Conservation (phyloP, 2,113 vertebrate species). For the Phylloscopus trochilus region DNA sequence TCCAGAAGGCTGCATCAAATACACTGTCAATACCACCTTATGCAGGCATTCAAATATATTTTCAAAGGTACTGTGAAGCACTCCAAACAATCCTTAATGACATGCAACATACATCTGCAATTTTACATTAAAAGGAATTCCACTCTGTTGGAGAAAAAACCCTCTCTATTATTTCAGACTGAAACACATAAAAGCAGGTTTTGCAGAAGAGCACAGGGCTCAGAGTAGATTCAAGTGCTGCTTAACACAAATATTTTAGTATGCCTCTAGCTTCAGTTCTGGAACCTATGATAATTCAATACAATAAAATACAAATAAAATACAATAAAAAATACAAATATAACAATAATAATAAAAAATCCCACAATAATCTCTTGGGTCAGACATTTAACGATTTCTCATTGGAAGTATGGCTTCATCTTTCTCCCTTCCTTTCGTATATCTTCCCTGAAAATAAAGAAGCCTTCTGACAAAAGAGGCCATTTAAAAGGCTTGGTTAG, state of each 20-base stretch:
- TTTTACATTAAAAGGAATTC: neutral
- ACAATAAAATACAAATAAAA: neutral
- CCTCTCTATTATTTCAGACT: neutral
- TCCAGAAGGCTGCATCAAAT: neutral
- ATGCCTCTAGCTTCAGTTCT: neutral
- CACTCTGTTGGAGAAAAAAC: neutral
- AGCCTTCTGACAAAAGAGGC: neutral
- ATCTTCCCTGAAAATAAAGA: neutral
- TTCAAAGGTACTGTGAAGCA: neutral
- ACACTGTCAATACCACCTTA: fast-evolving
- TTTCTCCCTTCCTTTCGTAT: neutral
- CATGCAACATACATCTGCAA: neutral
- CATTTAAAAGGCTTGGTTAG: neutral
- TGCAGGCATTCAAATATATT: neutral
- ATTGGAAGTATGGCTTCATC: neutral
- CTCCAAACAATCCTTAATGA: neutral
- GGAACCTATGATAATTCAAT: neutral
- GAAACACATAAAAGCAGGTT: neutral
- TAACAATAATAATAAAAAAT: neutral
- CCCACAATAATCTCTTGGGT: neutral
- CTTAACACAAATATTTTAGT: neutral
- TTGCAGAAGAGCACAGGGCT: neutral
- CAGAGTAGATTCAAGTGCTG: neutral
- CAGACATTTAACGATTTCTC: neutral
- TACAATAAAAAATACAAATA: neutral